Base-by-base conservation (phyloP, 2,888 invertebrate species). In the Pristionchus entomophagus region DNA sequence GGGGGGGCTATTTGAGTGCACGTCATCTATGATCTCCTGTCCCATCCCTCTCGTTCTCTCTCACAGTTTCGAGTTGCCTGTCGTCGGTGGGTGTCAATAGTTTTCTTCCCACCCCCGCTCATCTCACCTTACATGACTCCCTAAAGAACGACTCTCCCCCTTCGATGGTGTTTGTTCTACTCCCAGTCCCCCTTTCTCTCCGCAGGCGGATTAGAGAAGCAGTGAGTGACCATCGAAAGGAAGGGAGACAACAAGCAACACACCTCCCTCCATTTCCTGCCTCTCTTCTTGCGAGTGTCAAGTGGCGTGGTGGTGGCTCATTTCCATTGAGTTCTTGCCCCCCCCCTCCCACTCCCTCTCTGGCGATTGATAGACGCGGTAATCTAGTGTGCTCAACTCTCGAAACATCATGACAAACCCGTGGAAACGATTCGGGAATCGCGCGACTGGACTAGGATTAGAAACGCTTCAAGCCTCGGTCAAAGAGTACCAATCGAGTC, bases 31-130 rank as follows among this genome's bases (percentile, higher is more conserved):
- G 65, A 65, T 65, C 65, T 17, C 35, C 19, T 73, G 26, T 56
- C 41, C 26, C n/a, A 26, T 45, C 17, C 41, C 41, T 8, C 56
- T 35, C 35, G 12, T 6, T 45, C 73, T 38, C 38, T 73, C 73
- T 73, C 73, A 26, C 69, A 19, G 22, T 69, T 41, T 69, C 65
- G 29, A 8, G 19, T 38, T 69, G 35, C 35, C 26, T 69, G 6
- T 38, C 65, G 10, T 38, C 59, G 59, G 12, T 10, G 14, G 65
- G 65, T 35, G 65, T 65, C 65, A 65, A 65, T 65, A 35, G 59
- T 59, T 69, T 22, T 73, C 73, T 73, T 56, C 73, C 73, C 73
- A 45, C 73, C 41, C 41, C 73, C 73, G 38, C 73, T 41, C 73
- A 45, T 41, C 38, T 73, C 73, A 45, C 73, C 73, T 73, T 73